Percentiles rank a stretch among this genome's conserved stretches.
Conservation (phyloP, 2,797 vertebrate species). For the Meriones psammophilus region DNA sequence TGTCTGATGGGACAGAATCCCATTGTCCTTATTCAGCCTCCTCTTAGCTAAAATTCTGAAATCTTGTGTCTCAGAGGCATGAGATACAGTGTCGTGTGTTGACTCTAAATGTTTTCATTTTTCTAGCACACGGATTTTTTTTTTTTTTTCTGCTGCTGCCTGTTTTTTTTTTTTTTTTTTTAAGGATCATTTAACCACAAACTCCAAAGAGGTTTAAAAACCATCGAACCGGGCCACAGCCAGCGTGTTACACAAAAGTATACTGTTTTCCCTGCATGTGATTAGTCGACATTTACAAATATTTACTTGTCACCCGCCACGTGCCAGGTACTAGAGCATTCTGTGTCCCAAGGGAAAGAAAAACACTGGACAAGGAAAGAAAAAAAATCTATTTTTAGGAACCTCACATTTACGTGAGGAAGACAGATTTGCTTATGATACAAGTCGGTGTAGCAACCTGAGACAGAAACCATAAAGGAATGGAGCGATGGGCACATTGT, state of each 20-base stretch:
- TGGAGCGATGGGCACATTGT: background rate
- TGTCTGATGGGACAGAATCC: background rate
- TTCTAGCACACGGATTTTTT: background rate
- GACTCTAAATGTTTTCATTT: constrained; percentile 5
- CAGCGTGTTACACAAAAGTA: background rate
- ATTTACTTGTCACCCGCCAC: background rate
- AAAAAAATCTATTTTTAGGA: background rate
- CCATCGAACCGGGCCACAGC: background rate
- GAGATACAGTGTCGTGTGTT: background rate
- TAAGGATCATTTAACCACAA: constrained; percentile 37
- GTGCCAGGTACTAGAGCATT: background rate
- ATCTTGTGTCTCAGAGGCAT: background rate
- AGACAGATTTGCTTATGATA: constrained; percentile 4
- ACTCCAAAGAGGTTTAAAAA: constrained; percentile 49
- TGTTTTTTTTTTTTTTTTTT: background rate
- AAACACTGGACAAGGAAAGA: background rate
- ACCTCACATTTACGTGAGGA: background rate
- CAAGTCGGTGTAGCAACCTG: background rate
- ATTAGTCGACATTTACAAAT: constrained; percentile 17
- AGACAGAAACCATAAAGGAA: background rate
- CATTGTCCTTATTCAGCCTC: background rate
- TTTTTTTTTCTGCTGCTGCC: background rate
- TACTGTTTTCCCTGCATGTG: background rate
- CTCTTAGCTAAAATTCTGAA: constrained; percentile 1
- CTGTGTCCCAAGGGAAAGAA: background rate